Evolutionary conservation across 2,113 vertebrate genomes (phyloP).

Genomic region (Nibea albiflora): DNA sequence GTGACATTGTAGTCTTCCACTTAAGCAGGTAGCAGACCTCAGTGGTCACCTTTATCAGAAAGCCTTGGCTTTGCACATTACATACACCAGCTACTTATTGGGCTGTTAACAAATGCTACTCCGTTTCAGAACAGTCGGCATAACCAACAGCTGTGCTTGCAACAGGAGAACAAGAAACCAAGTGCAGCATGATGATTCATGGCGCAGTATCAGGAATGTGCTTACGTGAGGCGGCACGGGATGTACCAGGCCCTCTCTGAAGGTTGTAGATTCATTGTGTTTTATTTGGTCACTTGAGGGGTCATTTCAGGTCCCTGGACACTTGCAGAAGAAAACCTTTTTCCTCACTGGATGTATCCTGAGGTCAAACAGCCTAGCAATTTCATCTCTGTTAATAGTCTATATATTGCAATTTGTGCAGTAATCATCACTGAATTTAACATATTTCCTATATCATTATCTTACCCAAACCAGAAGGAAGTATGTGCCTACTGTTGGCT

Average conservation of each 20-base stretch:
- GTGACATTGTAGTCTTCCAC: slow-evolving; percentile 34
- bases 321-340: slow-evolving; percentile 1
- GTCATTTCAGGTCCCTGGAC: slow-evolving; percentile 4
- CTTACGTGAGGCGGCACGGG: slow-evolving; percentile 56
- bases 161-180: slow-evolving; percentile 35
- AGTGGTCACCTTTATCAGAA: slow-evolving; percentile 7
- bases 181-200: slow-evolving; percentile 60
- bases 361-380: slow-evolving; percentile 14
- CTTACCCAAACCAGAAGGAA: slow-evolving; percentile 7
- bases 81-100: slow-evolving; percentile 19
- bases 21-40: slow-evolving; percentile 34
- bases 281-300: slow-evolving; percentile 33
- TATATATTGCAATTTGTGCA: background rate
- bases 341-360: background rate
- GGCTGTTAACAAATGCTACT: slow-evolving; percentile 38
- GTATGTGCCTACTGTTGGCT: background rate
- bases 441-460: background rate
- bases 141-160: slow-evolving; percentile 24
- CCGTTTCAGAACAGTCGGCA: slow-evolving; percentile 7
- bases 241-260: slow-evolving; percentile 41
- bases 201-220: slow-evolving; percentile 53
- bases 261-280: slow-evolving; percentile 57
- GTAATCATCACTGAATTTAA: background rate
- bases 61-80: slow-evolving; percentile 17
- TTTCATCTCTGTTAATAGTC: background rate